Base-by-base conservation (phyloP, 2,888 invertebrate species). In the Melipona beecheii region DNA sequence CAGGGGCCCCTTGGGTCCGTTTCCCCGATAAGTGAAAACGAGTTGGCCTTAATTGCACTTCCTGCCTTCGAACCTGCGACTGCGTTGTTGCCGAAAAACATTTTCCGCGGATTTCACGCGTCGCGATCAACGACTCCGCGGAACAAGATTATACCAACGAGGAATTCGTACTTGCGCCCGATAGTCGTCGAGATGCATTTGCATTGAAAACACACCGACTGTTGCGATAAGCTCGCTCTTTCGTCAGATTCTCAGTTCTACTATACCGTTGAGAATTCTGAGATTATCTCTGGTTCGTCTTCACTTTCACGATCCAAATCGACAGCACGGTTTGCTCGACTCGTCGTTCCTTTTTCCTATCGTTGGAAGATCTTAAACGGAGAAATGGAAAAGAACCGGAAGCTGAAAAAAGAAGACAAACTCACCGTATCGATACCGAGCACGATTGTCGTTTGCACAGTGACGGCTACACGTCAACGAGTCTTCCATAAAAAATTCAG, bases 31-130 rank as follows among this genome's bases (percentile, higher is more conserved):
- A 74, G 68, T 15, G 81, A 62, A 72, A 81, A 75, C 83, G 49
- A 49, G 49, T 62, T 74, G 83, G 49, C 83, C 83, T 83, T 78
- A 83, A 84, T 84, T 71, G 78, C 70, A 62, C 21, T 78, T 82
- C 78, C 84, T 56, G 78, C 58, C 78, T 31, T 50, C 66, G 64
- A 31, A 76, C 65, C 68, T 43, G 43, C 68, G 77, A 62, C 74
- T 71, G 54, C 43, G 70, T 78, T 78, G 83, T 78, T 83, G 70
- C 76, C 83, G 71, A 78, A 81, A 71, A 73, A 11, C 36, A 49
- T 60, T 83, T 70, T 66, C 66, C 54, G 54, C 60, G 17, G 50
- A 31, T 13, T 58, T 68, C n/a, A 15, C 60, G 66, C 52, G 68
- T 27, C 24, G 56, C 54, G 76, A 79, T 76, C 75, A 56, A 21